Percentiles rank a stretch among this genome's conserved stretches.
Evolutionary conservation across 2,113 vertebrate species (phyloP).

Genomic region (Litocranius walleri): DNA sequence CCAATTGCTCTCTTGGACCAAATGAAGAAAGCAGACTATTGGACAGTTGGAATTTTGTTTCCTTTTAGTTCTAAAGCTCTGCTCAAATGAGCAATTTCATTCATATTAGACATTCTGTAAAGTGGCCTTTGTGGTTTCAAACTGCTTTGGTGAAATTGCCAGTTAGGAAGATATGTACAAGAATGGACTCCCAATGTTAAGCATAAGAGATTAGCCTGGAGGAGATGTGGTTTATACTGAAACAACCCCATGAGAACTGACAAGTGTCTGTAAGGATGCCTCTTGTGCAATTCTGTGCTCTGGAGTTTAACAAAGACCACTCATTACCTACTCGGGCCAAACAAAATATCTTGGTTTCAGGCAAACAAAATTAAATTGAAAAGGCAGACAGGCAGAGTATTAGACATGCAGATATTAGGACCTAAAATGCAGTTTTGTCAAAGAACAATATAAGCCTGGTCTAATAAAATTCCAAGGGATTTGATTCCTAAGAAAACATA

Average conservation of each 20-base stretch:
- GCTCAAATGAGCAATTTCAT: not conserved
- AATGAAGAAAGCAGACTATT: not conserved
- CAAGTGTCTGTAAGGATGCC: accelerated
- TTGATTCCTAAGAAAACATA: not conserved
- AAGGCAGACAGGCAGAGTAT: not conserved
- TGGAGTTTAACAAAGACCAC: not conserved
- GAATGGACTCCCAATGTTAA: not conserved
- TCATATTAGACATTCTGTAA: not conserved
- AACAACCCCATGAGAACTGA: not conserved
- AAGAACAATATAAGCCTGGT: not conserved
- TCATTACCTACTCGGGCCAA: not conserved
- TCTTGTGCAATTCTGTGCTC: not conserved
- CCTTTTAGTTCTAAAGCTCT: not conserved
- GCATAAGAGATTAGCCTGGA: no score
- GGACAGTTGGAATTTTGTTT: not conserved
- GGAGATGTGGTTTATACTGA: not conserved
- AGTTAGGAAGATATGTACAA: not conserved
- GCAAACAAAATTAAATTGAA: not conserved
- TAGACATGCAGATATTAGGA: not conserved
- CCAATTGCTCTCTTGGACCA: not conserved
- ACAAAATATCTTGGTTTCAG: not conserved
- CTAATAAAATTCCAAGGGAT: not conserved
- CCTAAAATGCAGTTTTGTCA: not conserved
- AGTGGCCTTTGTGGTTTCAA: not conserved
- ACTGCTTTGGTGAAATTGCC: not conserved